Evolutionary conservation across 1,140 invertebrate species (phyloP), one percentile per base, ranked within the genome.

Genomic region (Adelges cooleyi): DNA sequence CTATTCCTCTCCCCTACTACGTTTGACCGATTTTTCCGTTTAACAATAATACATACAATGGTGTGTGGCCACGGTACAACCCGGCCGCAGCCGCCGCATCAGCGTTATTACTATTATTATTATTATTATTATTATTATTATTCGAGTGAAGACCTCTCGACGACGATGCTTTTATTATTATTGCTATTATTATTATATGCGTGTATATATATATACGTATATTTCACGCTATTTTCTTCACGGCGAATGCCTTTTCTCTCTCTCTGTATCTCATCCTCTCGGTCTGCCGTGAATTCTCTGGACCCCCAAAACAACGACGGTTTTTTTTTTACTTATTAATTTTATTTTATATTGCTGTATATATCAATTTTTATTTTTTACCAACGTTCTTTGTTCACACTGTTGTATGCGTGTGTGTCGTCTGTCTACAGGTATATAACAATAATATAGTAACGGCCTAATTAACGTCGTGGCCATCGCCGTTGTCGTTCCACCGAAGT

Each of bases 391-490:
- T 62, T 62, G 56, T 62, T 48, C 42, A 25, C 25, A n/a, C 27
- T 29, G 20, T 10, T 13, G 8, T 48, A 4, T 5, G 1, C 5
- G 25, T 29, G 13, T 17, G 22, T 27, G 13, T 9, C 50, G 49
- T 44, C 11, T 59, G 23, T 42, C 38, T 22, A 42, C 2, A 33
- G 29, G 29, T 33, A n/a, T n/a, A n/a, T n/a, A n/a, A n/a, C n/a
- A n/a, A n/a, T n/a, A n/a, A n/a, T n/a, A n/a, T n/a, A n/a, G 29
- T 33, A 18, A 48, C 23, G 56, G 56, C 42, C 56, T 62, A 62
- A 62, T 62, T 44, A 59, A 33, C 42, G 25, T 62, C 20, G 44
- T 11, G 5, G 29, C 29, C 29, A n/a, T n/a, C n/a, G n/a, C n/a
- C n/a, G n/a, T n/a, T n/a, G n/a, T n/a, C n/a, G n/a, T n/a, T n/a